These are phyloP conservation scores for Gnatocerus cornutus DNA, from an alignment of 2,888 invertebrate genomes.

Conservation along the genomic window DNA sequence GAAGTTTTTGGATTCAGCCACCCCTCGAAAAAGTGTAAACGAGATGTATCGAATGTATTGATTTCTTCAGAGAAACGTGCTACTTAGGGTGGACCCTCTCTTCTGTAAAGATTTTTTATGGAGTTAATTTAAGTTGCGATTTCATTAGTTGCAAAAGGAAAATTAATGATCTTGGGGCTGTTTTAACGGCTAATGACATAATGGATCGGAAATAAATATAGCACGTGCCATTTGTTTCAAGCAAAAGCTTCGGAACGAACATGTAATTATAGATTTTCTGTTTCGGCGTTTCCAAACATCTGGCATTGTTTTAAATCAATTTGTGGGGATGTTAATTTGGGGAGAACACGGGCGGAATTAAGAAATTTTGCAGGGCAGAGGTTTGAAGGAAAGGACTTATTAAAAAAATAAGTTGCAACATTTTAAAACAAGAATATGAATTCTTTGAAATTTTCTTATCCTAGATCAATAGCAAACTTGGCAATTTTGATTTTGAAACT, in stretches of 20 bases:
- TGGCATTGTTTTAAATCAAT: slow-evolving; percentile 61
- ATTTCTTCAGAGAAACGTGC: slow-evolving; percentile 52
- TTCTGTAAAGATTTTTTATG: slow-evolving; percentile 1
- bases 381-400: too few species aligned
- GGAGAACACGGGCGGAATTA: slow-evolving; percentile 14
- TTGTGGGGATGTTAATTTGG: slow-evolving; percentile 32
- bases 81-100: slow-evolving; percentile 24
- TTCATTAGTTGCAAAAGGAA: not conserved
- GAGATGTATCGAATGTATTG: slow-evolving; percentile 66
- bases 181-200: slow-evolving; percentile 41
- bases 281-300: slow-evolving; percentile 59
- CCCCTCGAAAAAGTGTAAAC: slow-evolving; percentile 64
- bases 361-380: slow-evolving; percentile 13
- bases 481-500: too few species aligned
- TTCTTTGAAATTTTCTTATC: too few species aligned
- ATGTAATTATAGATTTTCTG: slow-evolving; percentile 64
- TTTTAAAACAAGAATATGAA: too few species aligned
- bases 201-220: slow-evolving; percentile 53
- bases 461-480: too few species aligned
- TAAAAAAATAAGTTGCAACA: too few species aligned
- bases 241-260: slow-evolving; percentile 42
- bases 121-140: not conserved
- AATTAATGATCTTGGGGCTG: slow-evolving; percentile 14
- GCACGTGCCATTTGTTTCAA: slow-evolving; percentile 60
- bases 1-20: slow-evolving; percentile 54